Conservation (phyloP, 2,797 vertebrate species). For the Nothura maculosa region DNA sequence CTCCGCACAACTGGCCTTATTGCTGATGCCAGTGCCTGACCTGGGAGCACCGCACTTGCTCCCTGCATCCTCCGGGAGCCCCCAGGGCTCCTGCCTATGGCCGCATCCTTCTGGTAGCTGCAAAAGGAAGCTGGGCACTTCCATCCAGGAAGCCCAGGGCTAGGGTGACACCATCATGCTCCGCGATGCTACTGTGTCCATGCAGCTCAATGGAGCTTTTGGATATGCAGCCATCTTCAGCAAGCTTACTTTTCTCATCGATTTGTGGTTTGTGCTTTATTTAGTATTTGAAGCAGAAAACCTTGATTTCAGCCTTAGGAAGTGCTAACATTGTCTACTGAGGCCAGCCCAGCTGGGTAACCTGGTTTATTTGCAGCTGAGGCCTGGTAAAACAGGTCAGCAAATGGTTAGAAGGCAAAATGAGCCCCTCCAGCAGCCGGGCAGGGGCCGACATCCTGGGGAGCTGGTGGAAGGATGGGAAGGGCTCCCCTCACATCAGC, state of each 20-base stretch:
- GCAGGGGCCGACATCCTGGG: fast-evolving
- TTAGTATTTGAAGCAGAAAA: background rate
- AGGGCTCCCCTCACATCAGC: slow-evolving; percentile 8
- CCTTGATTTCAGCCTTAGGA: background rate
- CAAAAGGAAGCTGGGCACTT: background rate
- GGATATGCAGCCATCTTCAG: background rate
- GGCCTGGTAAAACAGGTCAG: background rate
- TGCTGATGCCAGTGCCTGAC: background rate
- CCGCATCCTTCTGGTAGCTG: background rate
- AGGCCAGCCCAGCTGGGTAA: slow-evolving; percentile 27
- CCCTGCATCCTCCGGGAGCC: background rate
- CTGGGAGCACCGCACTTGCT: fast-evolving
- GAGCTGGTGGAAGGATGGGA: background rate
- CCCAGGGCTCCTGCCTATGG: background rate
- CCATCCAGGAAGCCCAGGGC: background rate
- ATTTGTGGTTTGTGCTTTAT: background rate
- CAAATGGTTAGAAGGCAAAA: background rate
- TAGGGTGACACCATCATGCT: background rate
- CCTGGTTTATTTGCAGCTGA: slow-evolving; percentile 32
- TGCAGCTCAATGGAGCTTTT: fast-evolving
- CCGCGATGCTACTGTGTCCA: background rate
- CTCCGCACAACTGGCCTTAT: background rate
- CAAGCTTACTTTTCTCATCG: background rate
- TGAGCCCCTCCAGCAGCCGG: background rate
- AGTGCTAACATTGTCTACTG: background rate